These are phyloP conservation scores for Conus canariensis DNA, from an alignment of 2,888 invertebrate genomes.

Conservation along the genomic window DNA sequence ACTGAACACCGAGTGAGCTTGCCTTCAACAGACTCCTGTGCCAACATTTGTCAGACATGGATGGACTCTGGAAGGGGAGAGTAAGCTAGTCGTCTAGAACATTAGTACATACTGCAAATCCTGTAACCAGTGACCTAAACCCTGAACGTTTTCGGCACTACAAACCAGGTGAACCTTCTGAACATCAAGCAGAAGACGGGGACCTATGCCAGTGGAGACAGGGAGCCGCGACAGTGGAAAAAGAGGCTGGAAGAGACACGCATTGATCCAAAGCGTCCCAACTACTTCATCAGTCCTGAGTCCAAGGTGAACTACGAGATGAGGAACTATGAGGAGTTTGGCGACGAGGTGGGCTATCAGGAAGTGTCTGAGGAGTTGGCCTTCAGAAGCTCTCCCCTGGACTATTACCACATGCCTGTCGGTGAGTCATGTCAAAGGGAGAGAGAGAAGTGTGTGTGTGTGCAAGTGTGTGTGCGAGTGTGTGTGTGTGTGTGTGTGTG, in stretches of 20 bases:
- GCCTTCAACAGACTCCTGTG: too few species aligned
- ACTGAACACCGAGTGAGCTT: too few species aligned
- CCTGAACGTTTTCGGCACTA: too few species aligned
- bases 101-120: too few species aligned
- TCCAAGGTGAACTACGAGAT: slow-evolving; percentile 65
- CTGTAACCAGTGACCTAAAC: too few species aligned
- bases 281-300: slow-evolving; percentile 58
- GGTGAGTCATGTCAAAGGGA: slow-evolving; percentile 54
- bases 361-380: slow-evolving; percentile 60
- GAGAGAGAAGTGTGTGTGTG: background rate
- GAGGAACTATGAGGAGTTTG: slow-evolving; percentile 68
- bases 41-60: too few species aligned
- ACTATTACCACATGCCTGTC: slow-evolving; percentile 67
- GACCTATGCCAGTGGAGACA: slow-evolving; percentile 61
- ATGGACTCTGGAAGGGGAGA: too few species aligned
- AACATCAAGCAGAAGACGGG: slow-evolving; percentile 65
- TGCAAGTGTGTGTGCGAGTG: background rate
- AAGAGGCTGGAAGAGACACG: slow-evolving; percentile 56
- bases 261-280: slow-evolving; percentile 57
- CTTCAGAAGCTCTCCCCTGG: slow-evolving; percentile 57
- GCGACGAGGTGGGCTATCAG: slow-evolving; percentile 72
- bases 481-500: background rate
- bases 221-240: slow-evolving; percentile 59
- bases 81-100: too few species aligned
- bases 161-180: slow-evolving; percentile 56